phyloP scores from a whole-genome alignment of 1,140 invertebrate species.

The Octopus bimaculoides region DNA sequence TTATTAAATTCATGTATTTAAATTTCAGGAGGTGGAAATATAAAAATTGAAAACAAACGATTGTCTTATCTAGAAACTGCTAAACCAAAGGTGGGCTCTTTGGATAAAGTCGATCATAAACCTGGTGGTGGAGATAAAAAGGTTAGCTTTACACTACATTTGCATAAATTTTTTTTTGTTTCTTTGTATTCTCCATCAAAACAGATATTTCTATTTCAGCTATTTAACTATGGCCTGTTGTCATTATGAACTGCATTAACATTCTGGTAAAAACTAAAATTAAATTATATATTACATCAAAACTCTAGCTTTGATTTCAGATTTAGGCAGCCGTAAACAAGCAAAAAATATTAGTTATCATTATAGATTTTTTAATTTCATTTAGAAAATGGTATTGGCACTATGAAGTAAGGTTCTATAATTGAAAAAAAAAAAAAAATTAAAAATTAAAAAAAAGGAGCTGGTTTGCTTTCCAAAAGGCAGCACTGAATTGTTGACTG shows the following conservation, averaged over 20 bases:
- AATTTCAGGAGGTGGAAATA: constrained; percentile 41
- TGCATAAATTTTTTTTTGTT: background rate
- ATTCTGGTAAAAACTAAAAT: background rate
- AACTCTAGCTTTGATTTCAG: background rate
- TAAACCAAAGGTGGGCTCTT: constrained; percentile 63
- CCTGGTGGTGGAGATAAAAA: constrained; percentile 87
- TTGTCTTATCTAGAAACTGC: constrained; percentile 75
- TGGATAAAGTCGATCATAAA: constrained; percentile 84
- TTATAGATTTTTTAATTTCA: no score
- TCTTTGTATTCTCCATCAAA: no score
- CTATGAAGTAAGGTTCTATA: no score
- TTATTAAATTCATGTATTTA: constrained; percentile 14
- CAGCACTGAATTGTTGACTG: no score
- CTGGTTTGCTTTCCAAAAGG: no score
- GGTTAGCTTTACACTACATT: constrained; percentile 63
- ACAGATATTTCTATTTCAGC: background rate
- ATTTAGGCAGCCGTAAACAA: background rate
- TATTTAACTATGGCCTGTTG: background rate
- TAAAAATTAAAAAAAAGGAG: no score
- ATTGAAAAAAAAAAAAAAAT: no score
- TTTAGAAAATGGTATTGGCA: no score
- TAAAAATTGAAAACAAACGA: constrained; percentile 79
- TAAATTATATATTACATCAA: background rate
- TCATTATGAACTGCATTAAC: background rate
- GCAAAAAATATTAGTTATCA: no score